Base-by-base conservation (phyloP, 2,797 vertebrate genomes). In the Valencia hispanica region DNA sequence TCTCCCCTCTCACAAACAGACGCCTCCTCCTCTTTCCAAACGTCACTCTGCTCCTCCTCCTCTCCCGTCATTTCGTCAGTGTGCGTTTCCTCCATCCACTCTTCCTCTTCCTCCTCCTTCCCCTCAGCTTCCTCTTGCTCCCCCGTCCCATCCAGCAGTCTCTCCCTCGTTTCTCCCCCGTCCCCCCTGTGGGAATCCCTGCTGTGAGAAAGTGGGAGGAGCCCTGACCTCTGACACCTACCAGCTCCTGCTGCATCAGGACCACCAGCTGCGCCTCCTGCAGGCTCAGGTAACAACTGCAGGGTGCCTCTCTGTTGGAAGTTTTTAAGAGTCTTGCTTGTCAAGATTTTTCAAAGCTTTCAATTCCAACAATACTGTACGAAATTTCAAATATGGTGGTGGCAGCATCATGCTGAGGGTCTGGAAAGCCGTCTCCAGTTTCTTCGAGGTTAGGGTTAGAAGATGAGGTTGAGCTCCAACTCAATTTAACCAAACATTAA, bases 201-300 rank as follows among this genome's bases (percentile, higher is more conserved):
- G 79, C 75, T 81, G 75, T 65, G 73, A 80, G 45, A 77, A 65
- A 59, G n/a, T 14, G 14, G 94, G 95, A 48, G 95, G 95, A 81
- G 93, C 94, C 57, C 87, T 95, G 5, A 94, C 96, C 47, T 89
- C 96, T 0, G 96, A 98, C 84, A 94, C 97, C 1, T 98, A 97
- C 89, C 90, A 84, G 34, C 95, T 98, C 72, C 94, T 99, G 36
- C 94, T 96, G 57, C 95, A 98, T 6, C 98, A 99, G 87, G 96
- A 99, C 70, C 95, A 87, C 55, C 97, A 99, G 91, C 95, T 99
- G 25, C 97, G 96, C 92, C 90, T 97, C 79, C 96, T 99, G 71
- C 98, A 99, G 82, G 94, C 96, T 73, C 98, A 99, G 97, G 98
- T 91, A 74, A 39, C 30, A 27, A 27, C 17, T 20, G 25, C 73